Conservation (phyloP, 2,113 vertebrate species). For the Gadus macrocephalus region DNA sequence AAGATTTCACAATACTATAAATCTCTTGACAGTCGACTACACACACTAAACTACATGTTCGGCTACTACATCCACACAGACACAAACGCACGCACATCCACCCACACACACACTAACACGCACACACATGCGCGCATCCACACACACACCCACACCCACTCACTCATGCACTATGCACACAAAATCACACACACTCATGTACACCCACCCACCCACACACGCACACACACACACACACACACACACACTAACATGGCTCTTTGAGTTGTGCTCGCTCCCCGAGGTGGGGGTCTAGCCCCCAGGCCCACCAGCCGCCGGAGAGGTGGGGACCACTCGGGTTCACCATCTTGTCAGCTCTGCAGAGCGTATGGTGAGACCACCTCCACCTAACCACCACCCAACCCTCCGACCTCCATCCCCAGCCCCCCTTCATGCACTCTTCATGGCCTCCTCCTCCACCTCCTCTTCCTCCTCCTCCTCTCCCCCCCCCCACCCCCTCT, state of each 20-base stretch:
- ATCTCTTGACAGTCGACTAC: no score
- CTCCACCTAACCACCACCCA: constrained; percentile 19
- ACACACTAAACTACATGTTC: not conserved
- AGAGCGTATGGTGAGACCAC: constrained; percentile 50
- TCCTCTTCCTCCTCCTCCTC: no score
- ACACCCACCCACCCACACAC: not conserved
- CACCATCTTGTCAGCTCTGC: constrained; percentile 57
- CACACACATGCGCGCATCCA: not conserved
- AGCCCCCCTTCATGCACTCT: not conserved
- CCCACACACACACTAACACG: no score
- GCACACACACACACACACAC: not conserved
- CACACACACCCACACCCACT: constrained; percentile 18
- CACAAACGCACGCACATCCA: not conserved
- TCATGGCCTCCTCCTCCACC: constrained; percentile 16
- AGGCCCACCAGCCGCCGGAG: constrained; percentile 46
- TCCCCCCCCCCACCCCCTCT: constrained; percentile 6
- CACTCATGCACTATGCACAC: no score
- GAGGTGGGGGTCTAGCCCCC: constrained; percentile 42
- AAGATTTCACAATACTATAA: no score
- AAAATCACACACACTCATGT: not conserved
- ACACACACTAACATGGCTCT: constrained; percentile 31
- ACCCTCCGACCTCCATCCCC: constrained; percentile 1
- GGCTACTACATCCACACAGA: not conserved
- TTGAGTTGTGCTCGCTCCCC: constrained; percentile 51
- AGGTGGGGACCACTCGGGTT: constrained; percentile 55